Base-by-base conservation (phyloP, 2,888 invertebrate species). In the Habroteleia sp. region DNA sequence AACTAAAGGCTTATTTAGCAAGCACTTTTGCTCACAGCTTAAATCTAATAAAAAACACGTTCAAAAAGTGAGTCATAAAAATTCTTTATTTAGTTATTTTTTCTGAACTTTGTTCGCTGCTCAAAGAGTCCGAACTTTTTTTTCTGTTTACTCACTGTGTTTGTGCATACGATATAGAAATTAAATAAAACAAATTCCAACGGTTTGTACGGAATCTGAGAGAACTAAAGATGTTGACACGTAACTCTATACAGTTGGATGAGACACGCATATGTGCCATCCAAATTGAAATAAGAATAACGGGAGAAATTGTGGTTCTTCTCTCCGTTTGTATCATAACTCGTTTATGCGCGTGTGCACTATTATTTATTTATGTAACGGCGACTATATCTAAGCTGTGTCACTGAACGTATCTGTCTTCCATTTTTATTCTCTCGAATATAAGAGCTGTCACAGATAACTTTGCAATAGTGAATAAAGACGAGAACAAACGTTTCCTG, bases 231-330 rank as follows among this genome's bases (percentile, higher is more conserved):
- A 27, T 69, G 69, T 60, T 69, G 69, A 69, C 60, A 37, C 44
- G 39, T 17, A 69, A 69, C 52, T 69, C 37, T 52, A 35, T 56
- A 11, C 31, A 10, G 23, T 10, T 3, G 16, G 44, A 60, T 10
- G 50, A 27, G 37, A 29, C 65, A 65, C 58, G 68, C 71, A 48
- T 54, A 39, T 71, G 71, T 14, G 50, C 68, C 31, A 46, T 46
- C 29, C 7, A 25, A 54, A 54, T 25, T 54, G 62, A 54, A 54
- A 62, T 39, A 54, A 71, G 62, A 62, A 48, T 31, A 39, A 42
- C 10, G 16, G 13, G 6, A 33, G 42, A 44, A 27, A 66, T 50
- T 46, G 58, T 20, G 35, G 42, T 48, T 41, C 54, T 35, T 41
- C 48, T 23, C 27, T 23, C 31, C 50, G n/a, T n/a, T n/a, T n/a